Conservation (phyloP, 2,888 invertebrate species). For the Oscheius sp. region DNA sequence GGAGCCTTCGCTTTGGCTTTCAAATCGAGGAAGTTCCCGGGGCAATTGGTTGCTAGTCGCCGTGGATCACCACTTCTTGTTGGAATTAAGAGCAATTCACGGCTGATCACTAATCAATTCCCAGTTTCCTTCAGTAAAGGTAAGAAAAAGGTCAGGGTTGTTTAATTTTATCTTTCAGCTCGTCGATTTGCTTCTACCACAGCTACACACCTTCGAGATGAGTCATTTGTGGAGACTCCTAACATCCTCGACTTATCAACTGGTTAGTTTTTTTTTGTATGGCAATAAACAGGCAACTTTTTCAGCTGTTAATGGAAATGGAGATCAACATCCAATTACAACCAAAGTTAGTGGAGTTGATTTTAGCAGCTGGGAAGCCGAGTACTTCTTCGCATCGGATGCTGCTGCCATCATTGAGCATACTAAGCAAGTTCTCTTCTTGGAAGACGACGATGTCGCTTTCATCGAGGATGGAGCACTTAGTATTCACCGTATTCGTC, state of each 20-base stretch:
- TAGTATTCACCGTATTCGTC: conserved; percentile 90
- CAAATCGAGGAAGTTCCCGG: conserved; percentile 94
- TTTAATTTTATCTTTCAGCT: conserved; percentile 34
- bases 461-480: conserved; percentile 91
- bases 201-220: conserved; percentile 43
- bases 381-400: conserved; percentile 99
- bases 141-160: conserved; percentile 70
- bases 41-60: conserved; percentile 93
- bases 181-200: conserved; percentile 42
- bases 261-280: conserved; percentile 40
- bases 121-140: conserved; percentile 96
- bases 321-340: not conserved
- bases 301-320: conserved; percentile 17
- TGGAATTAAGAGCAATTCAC: conserved; percentile 90
- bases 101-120: conserved; percentile 93
- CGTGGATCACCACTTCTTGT: conserved; percentile 88
- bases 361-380: conserved; percentile 74
- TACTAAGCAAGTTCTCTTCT: conserved; percentile 97
- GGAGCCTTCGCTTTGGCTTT: conserved; percentile 98
- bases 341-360: conserved; percentile 15
- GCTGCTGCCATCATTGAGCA: conserved; percentile 97
- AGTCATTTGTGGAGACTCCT: conserved; percentile 55
- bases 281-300: not conserved
- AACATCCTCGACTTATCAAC: conserved; percentile 54
- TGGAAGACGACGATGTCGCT: conserved; percentile 82